phyloP scores from a whole-genome alignment of 2,113 vertebrate species.

The Pseudorectes ferrugineus region DNA sequence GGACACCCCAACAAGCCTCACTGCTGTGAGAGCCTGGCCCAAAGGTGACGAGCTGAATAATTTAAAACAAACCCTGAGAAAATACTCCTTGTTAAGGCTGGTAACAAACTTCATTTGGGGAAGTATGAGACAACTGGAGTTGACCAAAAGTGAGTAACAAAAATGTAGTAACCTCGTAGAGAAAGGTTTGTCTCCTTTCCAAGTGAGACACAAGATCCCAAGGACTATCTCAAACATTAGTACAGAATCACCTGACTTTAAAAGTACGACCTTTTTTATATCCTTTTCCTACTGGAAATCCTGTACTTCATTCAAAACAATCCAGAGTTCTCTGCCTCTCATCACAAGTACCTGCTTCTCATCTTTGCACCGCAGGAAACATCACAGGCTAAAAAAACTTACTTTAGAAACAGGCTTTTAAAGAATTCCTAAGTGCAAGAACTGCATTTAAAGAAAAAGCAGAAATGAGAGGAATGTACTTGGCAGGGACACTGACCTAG shows the following conservation, averaged over 20 bases:
- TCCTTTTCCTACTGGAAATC: neutral
- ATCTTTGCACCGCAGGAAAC: conserved; percentile 14
- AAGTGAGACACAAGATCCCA: neutral
- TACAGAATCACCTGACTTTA: neutral
- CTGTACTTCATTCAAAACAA: neutral
- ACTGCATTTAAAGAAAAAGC: conserved; percentile 34
- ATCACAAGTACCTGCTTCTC: conserved; percentile 14
- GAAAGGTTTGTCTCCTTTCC: neutral
- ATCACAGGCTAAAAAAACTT: conserved; percentile 38
- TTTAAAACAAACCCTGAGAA: neutral
- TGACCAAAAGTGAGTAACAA: neutral
- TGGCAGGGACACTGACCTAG: conserved; percentile 49
- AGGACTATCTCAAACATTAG: neutral
- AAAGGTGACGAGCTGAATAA: neutral
- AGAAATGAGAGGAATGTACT: conserved; percentile 40
- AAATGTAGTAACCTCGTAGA: fast-evolving
- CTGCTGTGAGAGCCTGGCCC: neutral
- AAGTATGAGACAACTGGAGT: neutral
- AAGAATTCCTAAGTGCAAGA: conserved; percentile 39
- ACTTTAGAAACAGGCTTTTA: conserved; percentile 9
- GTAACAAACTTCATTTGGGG: neutral
- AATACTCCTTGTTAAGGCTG: neutral
- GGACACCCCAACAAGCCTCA: neutral
- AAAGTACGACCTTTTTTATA: neutral
- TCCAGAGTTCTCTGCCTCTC: neutral